A percentile compares a stretch with the other conserved stretches of the same genome.
phyloP scores from a whole-genome alignment of 2,888 invertebrate genomes.

The Caenorhabditis sp. region DNA sequence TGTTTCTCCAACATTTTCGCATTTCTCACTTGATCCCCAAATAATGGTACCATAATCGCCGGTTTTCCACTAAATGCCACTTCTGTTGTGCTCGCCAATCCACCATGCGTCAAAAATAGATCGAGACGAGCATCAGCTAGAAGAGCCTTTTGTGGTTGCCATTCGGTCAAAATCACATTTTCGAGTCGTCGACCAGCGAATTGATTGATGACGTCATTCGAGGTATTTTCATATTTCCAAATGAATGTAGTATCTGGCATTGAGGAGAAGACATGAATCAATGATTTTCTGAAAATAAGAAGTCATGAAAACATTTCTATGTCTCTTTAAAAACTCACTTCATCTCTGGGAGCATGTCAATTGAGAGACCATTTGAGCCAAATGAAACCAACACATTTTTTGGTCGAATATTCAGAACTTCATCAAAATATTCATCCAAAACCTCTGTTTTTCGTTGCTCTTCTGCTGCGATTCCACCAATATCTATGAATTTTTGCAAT shows the following conservation, averaged over 20 bases:
- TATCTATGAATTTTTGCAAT: slow-evolving; percentile 23
- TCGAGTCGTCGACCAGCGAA: slow-evolving; percentile 16
- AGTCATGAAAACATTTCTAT: background rate
- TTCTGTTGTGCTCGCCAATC: slow-evolving; percentile 43
- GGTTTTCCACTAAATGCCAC: slow-evolving; percentile 39
- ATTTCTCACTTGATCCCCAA: slow-evolving; percentile 48
- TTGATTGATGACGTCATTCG: slow-evolving; percentile 20
- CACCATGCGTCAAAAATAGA: slow-evolving; percentile 49
- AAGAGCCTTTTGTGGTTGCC: slow-evolving; percentile 50
- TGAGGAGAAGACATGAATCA: slow-evolving; percentile 26
- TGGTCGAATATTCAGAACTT: slow-evolving; percentile 12
- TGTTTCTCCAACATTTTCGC: slow-evolving; percentile 36
- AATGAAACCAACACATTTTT: slow-evolving; percentile 31
- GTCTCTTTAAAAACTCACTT: slow-evolving; percentile 12
- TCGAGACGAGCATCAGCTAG: slow-evolving; percentile 37
- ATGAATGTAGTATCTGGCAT: slow-evolving; percentile 51
- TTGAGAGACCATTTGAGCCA: slow-evolving; percentile 27
- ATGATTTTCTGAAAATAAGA: slow-evolving; percentile 29
- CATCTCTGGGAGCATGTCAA: slow-evolving; percentile 13
- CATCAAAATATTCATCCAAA: slow-evolving; percentile 2
- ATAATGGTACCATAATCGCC: slow-evolving; percentile 39
- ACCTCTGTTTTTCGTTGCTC: slow-evolving; percentile 12
- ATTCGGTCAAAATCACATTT: slow-evolving; percentile 47
- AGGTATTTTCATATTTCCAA: slow-evolving; percentile 48
- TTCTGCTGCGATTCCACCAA: slow-evolving; percentile 26